A percentile compares a stretch with the other conserved stretches of the same genome.
These are phyloP conservation scores for Scaptomyza tumidula DNA, from an alignment of 2,888 invertebrate genomes.

Conservation along the genomic window DNA sequence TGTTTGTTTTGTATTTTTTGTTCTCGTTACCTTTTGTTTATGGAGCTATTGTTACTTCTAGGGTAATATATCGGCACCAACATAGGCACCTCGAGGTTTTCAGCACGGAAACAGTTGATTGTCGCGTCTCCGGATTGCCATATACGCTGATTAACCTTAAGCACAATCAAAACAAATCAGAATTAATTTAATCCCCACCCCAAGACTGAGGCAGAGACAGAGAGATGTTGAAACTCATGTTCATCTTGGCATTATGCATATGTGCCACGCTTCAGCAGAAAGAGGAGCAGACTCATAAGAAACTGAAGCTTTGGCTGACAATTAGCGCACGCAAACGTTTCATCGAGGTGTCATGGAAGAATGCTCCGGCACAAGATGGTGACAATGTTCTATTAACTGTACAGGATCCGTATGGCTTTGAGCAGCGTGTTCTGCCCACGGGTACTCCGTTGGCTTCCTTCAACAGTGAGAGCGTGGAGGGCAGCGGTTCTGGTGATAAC, in stretches of 20 bases:
- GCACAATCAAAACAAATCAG: slow-evolving; percentile 64
- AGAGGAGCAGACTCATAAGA: background rate
- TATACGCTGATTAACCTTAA: slow-evolving; percentile 60
- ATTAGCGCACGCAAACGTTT: slow-evolving; percentile 82
- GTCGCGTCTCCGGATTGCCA: slow-evolving; percentile 9
- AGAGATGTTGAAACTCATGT: slow-evolving; percentile 34
- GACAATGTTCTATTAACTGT: slow-evolving; percentile 81
- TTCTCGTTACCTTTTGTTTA: slow-evolving; percentile 33
- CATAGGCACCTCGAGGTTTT: slow-evolving; percentile 23
- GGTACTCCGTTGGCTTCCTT: slow-evolving; percentile 70
- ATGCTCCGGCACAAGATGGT: slow-evolving; percentile 74
- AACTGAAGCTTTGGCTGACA: slow-evolving; percentile 79
- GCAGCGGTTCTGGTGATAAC: slow-evolving; percentile 55
- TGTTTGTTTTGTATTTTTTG: background rate
- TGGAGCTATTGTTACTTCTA: slow-evolving; percentile 36
- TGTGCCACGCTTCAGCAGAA: slow-evolving; percentile 5
- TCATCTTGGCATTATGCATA: slow-evolving; percentile 36
- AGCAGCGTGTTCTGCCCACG: slow-evolving; percentile 59
- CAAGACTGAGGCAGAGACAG: background rate
- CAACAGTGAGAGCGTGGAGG: slow-evolving; percentile 46
- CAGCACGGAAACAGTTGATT: slow-evolving; percentile 44
- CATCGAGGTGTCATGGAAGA: slow-evolving; percentile 83
- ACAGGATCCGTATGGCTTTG: slow-evolving; percentile 79
- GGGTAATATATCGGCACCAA: slow-evolving; percentile 27
- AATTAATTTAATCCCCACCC: slow-evolving; percentile 46